Percentiles rank a stretch among this genome's conserved stretches.
These are phyloP conservation scores for Nephrocerus scutellatus DNA, from an alignment of 2,888 invertebrate species.

Conservation along the genomic window DNA sequence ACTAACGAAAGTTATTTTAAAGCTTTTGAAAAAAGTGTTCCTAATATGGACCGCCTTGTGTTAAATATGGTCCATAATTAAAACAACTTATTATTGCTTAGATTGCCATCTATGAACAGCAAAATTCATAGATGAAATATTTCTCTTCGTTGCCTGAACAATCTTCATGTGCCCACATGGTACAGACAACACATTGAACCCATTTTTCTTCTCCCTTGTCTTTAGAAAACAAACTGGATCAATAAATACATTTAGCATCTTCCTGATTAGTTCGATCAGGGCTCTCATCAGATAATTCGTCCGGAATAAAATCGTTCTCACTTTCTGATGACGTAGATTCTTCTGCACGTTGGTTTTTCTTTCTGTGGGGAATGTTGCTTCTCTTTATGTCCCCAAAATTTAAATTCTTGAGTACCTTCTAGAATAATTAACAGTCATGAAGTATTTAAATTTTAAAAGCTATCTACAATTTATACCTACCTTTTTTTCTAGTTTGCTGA, in stretches of 20 bases:
- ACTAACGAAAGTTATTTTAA: conserved; percentile 1
- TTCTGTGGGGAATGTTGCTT: no score
- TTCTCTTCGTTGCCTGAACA: no score
- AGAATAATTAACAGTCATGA: no score
- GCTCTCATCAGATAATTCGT: conserved; percentile 7
- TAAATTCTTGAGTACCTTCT: no score
- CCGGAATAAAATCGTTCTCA: conserved; percentile 9
- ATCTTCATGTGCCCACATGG: conserved; percentile 7
- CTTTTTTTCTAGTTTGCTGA: conserved; percentile 1
- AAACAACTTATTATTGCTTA: not conserved
- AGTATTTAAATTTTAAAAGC: no score
- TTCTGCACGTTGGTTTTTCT: no score
- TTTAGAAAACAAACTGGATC: conserved; percentile 11
- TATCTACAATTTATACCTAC: conserved; percentile 1
- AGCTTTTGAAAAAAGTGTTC: not conserved
- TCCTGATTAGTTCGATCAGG: conserved; percentile 9
- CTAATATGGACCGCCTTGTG: conserved; percentile 3
- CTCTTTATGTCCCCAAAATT: no score
- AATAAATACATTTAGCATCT: conserved; percentile 15
- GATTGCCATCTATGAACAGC: not conserved
- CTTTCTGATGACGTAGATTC: conserved; percentile 12
- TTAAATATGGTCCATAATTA: not conserved
- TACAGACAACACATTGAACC: conserved; percentile 4
- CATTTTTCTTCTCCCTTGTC: conserved; percentile 6
- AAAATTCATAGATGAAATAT: conserved; percentile 7